Percentiles rank a stretch among this genome's conserved stretches.
These are phyloP conservation scores for Euthynnus affinis DNA, from an alignment of 2,797 vertebrate genomes.

Conservation along the genomic window DNA sequence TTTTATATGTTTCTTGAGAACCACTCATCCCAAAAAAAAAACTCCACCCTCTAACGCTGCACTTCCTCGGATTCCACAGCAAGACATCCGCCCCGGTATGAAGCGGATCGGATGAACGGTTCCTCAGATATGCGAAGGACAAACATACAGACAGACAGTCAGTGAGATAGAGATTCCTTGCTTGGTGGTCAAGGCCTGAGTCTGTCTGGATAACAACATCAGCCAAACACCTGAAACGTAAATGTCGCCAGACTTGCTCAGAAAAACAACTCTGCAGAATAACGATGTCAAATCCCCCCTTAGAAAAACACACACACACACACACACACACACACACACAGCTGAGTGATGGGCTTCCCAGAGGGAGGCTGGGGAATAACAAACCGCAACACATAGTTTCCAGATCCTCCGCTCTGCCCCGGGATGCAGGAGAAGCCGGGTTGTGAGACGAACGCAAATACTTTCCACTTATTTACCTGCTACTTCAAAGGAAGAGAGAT, in stretches of 20 bases:
- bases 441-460: constrained; percentile 74
- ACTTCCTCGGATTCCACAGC: no score
- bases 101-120: no score
- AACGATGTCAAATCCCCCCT: not conserved
- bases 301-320: constrained; percentile 13
- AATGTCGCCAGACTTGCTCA: constrained; percentile 14
- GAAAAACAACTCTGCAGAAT: constrained; percentile 28
- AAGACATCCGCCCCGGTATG: no score
- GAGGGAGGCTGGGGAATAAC: constrained; percentile 64
- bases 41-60: no score
- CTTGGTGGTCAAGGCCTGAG: not conserved
- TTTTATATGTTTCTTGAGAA: no score
- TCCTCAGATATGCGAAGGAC: no score
- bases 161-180: no score
- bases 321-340: constrained; percentile 8
- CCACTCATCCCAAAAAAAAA: no score
- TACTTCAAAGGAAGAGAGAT: constrained; percentile 74
- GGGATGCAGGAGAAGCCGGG: constrained; percentile 56
- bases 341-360: constrained; percentile 50
- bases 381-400: constrained; percentile 81
- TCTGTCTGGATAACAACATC: not conserved
- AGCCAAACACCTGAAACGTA: constrained; percentile 36
- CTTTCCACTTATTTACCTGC: constrained; percentile 85
- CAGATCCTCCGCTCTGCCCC: constrained; percentile 58
- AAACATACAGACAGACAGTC: no score